Evolutionary conservation across 2,888 invertebrate species (phyloP).

Genomic region (Spilosoma lubricipeda): DNA sequence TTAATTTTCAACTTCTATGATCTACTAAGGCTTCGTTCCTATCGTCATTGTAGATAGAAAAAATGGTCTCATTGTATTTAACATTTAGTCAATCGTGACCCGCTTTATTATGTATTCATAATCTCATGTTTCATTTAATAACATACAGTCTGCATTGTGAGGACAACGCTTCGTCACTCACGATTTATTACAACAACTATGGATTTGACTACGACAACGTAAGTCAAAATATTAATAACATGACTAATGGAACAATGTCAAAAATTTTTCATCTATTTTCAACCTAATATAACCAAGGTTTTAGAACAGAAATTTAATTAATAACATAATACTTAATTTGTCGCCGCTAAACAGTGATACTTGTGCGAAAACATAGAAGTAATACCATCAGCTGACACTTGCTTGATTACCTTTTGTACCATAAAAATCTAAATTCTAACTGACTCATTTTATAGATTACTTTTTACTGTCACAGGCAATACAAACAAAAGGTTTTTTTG

Average conservation of each 20-base stretch:
- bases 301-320: too few relatives aligned
- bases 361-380: too few relatives aligned
- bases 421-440: too few relatives aligned
- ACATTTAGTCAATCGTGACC: neutral
- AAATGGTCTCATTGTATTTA: neutral
- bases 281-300: too few relatives aligned
- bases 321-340: too few relatives aligned
- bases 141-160: neutral
- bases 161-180: neutral
- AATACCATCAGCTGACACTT: too few relatives aligned
- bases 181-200: neutral
- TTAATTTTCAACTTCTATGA: neutral
- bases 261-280: neutral
- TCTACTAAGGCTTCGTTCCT: neutral
- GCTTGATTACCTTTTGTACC: too few relatives aligned
- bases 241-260: neutral
- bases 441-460: too few relatives aligned
- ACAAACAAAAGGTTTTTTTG: too few relatives aligned
- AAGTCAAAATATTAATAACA: neutral
- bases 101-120: neutral
- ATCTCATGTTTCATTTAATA: slow-evolving; percentile 1
- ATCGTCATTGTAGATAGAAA: neutral
- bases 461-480: too few relatives aligned
- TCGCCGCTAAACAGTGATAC: too few relatives aligned
- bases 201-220: neutral